phyloP scores from a whole-genome alignment of 2,113 vertebrate genomes.

The Oryzias melastigma region DNA sequence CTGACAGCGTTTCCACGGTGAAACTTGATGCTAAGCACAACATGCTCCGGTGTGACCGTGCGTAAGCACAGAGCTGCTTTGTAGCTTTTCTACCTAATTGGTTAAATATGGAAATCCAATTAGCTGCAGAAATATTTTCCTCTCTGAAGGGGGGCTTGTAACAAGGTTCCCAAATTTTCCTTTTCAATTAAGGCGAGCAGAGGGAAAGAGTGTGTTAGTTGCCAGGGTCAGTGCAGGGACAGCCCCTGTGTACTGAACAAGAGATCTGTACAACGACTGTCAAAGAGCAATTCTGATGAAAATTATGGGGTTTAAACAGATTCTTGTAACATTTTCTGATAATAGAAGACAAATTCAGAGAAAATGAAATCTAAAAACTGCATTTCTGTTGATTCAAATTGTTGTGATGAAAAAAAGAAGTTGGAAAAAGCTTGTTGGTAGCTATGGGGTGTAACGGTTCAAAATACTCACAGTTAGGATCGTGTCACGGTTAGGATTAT shows the following conservation, averaged over 20 bases:
- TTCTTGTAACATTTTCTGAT: no score
- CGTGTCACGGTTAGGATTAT: no score
- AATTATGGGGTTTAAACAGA: no score
- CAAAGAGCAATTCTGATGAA: no score
- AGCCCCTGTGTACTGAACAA: slow-evolving; percentile 13
- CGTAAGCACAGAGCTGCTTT: slow-evolving; percentile 64
- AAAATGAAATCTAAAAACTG: no score
- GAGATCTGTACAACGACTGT: slow-evolving; percentile 6
- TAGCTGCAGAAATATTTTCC: slow-evolving; percentile 60
- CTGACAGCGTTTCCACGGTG: slow-evolving; percentile 73
- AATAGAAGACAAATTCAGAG: no score
- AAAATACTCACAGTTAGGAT: no score
- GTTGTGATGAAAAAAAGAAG: no score
- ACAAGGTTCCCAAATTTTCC: slow-evolving; percentile 55
- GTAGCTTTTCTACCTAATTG: slow-evolving; percentile 75
- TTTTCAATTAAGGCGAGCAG: slow-evolving; percentile 48
- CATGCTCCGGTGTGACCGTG: slow-evolving; percentile 64
- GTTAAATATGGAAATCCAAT: slow-evolving; percentile 81
- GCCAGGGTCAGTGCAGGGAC: slow-evolving; percentile 51
- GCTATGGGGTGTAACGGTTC: no score
- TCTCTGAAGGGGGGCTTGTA: slow-evolving; percentile 30
- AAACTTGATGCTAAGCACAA: slow-evolving; percentile 77
- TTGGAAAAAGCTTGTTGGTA: no score
- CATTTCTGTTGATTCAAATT: no score
- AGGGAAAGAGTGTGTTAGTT: slow-evolving; percentile 54